Conservation (phyloP, 2,797 vertebrate genomes). For the Typhlichthys eigenmanni region DNA sequence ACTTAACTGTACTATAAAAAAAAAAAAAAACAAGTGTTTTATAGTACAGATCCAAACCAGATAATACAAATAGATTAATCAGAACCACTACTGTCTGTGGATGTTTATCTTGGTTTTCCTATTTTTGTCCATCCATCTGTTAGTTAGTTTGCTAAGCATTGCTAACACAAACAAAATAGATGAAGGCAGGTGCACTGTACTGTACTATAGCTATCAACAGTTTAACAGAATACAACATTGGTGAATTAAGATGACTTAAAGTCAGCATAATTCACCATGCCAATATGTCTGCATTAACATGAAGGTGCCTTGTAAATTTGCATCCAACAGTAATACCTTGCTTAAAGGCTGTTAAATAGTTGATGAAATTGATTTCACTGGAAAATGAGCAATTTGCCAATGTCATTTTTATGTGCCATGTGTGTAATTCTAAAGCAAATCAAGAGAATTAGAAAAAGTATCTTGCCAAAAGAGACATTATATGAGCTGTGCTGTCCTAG, state of each 20-base stretch:
- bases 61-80: no score
- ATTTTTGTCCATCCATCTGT: no score
- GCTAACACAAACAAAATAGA: constrained; percentile 10
- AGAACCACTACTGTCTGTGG: no score
- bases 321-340: constrained; percentile 56
- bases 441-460: not conserved
- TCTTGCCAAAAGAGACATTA: constrained; percentile 11
- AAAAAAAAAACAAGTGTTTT: no score
- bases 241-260: not conserved
- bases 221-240: not conserved
- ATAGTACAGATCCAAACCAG: no score
- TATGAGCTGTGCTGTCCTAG: constrained; percentile 3
- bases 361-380: constrained; percentile 51
- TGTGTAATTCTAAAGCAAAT: not conserved
- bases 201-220: constrained; percentile 2
- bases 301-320: constrained; percentile 34
- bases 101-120: no score
- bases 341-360: constrained; percentile 54
- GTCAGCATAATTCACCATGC: constrained; percentile 21
- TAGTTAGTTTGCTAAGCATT: not conserved
- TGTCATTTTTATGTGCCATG: no score
- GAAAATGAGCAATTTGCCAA: constrained; percentile 30
- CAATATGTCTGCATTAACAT: constrained; percentile 29
- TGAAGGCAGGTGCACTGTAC: constrained; percentile 8
- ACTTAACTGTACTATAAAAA: no score